Base-by-base conservation (phyloP, 2,888 invertebrate species). In the Agrotis puta region DNA sequence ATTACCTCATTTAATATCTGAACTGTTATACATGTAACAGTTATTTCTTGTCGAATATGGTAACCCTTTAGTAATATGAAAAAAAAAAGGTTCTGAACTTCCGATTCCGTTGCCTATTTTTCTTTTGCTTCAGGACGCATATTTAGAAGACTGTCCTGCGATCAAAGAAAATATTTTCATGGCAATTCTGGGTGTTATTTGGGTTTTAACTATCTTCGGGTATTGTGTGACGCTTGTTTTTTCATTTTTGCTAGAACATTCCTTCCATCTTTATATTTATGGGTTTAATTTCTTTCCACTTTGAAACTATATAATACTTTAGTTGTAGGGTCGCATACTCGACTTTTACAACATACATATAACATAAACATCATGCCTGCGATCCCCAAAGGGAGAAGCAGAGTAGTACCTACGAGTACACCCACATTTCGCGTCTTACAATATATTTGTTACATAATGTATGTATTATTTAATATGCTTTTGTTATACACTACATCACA, bases 161-260 rank as follows among this genome's bases (percentile, higher is more conserved):
- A 33, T 24, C 11, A 14, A 14, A 58, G n/a, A 27, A 27, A 33
- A 3, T 43, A n/a, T 50, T 53, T 22, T 43, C 62, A 22, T 57
- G 56, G 39, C 27, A 66, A 61, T 51, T 33, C 51, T 48, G 20
- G 65, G 62, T 70, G 57, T n/a, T n/a, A 3, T 54, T 59, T 53
- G 51, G 24, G n/a, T 43, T 54, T 50, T 27, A 6, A 2, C 13
- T 53, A 24, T 43, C 51, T 73, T 48, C 45, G 56, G 59, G 27
- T 56, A n/a, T 27, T 64, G 71, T 61, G 69, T 72, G 64, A 53
- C 9, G 72, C 72, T 72, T 39, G 39, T 39, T 80, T 59, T 70
- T 20, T 45, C 24, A 66, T 74, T 68, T 61, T 47, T 39, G 22
- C 51, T 16, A n/a, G 50, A 59, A 54, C 9, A 3, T 11, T 62